Evolutionary conservation across 1,140 invertebrate genomes (phyloP).

Genomic region (Plodia interpunctella): DNA sequence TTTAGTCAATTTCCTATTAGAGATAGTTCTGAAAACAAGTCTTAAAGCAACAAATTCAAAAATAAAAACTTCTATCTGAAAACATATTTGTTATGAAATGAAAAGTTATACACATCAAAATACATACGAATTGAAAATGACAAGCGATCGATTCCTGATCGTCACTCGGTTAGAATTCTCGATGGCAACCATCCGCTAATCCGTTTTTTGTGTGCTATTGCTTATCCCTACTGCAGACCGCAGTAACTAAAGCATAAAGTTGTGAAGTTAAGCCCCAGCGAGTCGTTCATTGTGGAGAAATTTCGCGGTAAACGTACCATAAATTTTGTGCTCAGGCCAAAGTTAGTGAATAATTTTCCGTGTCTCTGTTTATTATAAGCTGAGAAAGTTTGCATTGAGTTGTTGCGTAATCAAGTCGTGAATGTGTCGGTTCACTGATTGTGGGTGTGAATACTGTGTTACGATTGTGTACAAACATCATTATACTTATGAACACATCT

Average conservation of each 20-base stretch:
- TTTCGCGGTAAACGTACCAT: slow-evolving; percentile 67
- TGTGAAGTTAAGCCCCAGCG: slow-evolving; percentile 60
- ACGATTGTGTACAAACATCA: neutral
- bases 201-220: slow-evolving; percentile 26
- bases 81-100: too few relatives aligned
- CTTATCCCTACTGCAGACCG: slow-evolving; percentile 39
- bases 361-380: slow-evolving; percentile 68
- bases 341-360: slow-evolving; percentile 69
- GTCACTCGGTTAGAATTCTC: neutral
- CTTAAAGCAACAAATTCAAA: too few relatives aligned
- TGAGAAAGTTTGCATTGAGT: slow-evolving; percentile 47
- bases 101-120: too few relatives aligned
- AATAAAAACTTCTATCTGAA: too few relatives aligned
- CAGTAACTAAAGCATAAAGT: slow-evolving; percentile 50
- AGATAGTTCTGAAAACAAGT: too few relatives aligned
- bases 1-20: too few relatives aligned
- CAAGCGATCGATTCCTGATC: too few relatives aligned
- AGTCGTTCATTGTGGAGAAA: slow-evolving; percentile 64
- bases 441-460: slow-evolving; percentile 8
- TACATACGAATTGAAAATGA: too few relatives aligned
- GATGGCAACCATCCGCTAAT: neutral
- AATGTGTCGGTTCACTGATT: slow-evolving; percentile 48
- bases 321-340: slow-evolving; percentile 61
- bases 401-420: slow-evolving; percentile 50
- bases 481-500: neutral